phyloP scores from a whole-genome alignment of 2,113 vertebrate species.

The Serilophus lunatus region DNA sequence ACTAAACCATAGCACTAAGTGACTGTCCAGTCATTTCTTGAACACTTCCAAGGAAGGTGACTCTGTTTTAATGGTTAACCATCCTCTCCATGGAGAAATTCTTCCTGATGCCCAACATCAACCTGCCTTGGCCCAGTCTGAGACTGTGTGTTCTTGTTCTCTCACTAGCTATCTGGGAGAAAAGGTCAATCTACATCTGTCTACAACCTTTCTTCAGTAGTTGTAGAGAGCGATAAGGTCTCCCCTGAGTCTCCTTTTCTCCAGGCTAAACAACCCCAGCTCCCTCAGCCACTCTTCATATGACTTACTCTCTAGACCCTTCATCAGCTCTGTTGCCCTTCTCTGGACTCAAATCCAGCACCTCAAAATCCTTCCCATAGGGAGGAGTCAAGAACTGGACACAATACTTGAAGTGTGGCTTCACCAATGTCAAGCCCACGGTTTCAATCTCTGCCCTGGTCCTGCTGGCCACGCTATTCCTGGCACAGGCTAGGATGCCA shows the following conservation, averaged over 20 bases:
- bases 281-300: not conserved
- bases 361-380: not conserved
- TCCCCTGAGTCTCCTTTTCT: no score
- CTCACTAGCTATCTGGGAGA: not conserved
- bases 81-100: not conserved
- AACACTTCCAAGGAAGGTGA: not conserved
- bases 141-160: not conserved
- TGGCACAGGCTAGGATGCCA: not conserved
- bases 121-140: not conserved
- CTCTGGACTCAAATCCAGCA: rapidly evolving
- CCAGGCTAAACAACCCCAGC: no score
- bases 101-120: not conserved
- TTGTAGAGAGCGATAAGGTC: no score
- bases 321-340: not conserved
- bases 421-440: rapidly evolving
- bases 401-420: not conserved
- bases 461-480: not conserved
- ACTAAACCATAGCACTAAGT: not conserved
- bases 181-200: not conserved
- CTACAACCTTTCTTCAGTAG: not conserved
- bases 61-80: not conserved
- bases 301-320: not conserved
- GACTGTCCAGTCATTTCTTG: not conserved
- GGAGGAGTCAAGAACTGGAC: not conserved
- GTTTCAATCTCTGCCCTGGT: not conserved